phyloP scores from a whole-genome alignment of 2,888 invertebrate genomes.

The Miltochrista miniata region DNA sequence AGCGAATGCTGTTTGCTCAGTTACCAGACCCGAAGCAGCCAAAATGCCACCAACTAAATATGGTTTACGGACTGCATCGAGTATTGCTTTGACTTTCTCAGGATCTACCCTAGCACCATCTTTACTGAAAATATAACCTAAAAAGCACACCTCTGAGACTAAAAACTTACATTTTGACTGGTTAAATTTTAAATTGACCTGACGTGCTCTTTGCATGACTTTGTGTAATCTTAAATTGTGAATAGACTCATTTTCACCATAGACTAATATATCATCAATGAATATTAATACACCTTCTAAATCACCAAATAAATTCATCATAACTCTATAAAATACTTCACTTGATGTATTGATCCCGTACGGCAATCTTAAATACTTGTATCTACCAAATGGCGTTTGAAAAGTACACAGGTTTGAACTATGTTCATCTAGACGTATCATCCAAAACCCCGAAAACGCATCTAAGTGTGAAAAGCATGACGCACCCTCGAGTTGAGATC shows the following conservation, averaged over 20 bases:
- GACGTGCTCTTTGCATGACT: too few relatives aligned
- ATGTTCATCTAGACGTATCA: neutral
- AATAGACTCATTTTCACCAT: neutral
- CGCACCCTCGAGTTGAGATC: neutral
- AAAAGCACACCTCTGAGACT: neutral
- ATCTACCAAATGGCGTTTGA: slow-evolving; percentile 1
- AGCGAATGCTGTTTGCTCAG: neutral
- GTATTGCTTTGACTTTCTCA: too few relatives aligned
- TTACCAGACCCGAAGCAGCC: neutral
- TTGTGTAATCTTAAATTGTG: too few relatives aligned
- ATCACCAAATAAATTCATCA: neutral
- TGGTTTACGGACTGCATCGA: neutral
- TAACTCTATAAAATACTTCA: too few relatives aligned
- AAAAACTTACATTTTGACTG: neutral
- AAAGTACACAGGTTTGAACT: neutral
- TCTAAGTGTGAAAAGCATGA: neutral
- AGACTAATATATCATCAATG: neutral
- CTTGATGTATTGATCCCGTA: neutral
- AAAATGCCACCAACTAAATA: neutral
- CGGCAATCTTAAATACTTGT: neutral
- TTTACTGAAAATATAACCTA: neutral
- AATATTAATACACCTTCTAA: neutral
- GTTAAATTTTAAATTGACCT: neutral
- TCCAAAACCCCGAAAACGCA: neutral
- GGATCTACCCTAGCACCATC: neutral